phyloP scores from a whole-genome alignment of 1,140 invertebrate genomes.

The Anoplolepis gracilipes region DNA sequence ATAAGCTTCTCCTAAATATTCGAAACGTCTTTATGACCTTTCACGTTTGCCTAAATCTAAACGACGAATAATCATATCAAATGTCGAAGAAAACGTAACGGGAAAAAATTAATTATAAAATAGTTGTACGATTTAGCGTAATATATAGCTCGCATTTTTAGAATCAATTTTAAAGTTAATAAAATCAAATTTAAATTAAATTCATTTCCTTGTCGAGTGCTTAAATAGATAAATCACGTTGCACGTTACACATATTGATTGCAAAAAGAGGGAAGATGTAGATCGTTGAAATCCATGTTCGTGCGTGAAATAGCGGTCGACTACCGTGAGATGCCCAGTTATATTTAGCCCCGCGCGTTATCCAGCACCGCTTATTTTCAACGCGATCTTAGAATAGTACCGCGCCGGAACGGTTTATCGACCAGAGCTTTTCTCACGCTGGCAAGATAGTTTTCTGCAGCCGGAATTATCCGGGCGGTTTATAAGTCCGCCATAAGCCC shows the following conservation, averaged over 20 bases:
- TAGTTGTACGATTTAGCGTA: background rate
- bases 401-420: conserved; percentile 62
- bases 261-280: background rate
- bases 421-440: conserved; percentile 73
- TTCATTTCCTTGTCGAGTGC: background rate
- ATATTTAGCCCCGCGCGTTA: conserved; percentile 63
- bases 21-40: background rate
- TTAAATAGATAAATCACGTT: background rate
- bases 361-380: conserved; percentile 70
- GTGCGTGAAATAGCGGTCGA: conserved; percentile 27
- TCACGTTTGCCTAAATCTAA: background rate
- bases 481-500: conserved; percentile 29
- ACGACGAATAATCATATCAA: background rate
- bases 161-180: background rate
- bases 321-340: conserved; percentile 23
- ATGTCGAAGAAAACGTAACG: background rate
- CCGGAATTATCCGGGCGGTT: conserved; percentile 62
- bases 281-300: conserved; percentile 34
- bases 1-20: conserved; percentile 2
- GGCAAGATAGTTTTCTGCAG: conserved; percentile 70
- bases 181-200: background rate
- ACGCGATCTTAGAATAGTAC: conserved; percentile 66
- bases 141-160: background rate
- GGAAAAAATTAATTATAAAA: too few relatives aligned
- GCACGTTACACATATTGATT: background rate